Percentiles rank a stretch among this genome's conserved stretches.
phyloP scores from a whole-genome alignment of 2,113 vertebrate genomes.

The Charina bottae region DNA sequence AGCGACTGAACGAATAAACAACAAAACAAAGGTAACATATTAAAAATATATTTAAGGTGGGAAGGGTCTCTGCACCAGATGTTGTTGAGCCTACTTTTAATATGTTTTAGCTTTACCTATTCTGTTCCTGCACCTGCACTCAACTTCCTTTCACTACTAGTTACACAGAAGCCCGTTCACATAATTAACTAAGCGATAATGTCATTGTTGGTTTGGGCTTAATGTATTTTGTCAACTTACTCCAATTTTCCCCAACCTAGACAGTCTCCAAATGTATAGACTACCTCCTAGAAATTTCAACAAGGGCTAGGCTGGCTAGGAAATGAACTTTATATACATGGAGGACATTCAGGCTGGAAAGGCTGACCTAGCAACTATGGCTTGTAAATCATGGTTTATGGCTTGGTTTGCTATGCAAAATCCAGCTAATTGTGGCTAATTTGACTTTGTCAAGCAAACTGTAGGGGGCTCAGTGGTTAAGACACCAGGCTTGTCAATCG shows the following conservation, averaged over 20 bases:
- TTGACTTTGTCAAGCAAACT: not conserved
- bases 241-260: not conserved
- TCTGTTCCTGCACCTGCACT: not conserved
- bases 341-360: not conserved
- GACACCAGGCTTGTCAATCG: too few relatives aligned
- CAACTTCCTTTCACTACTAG: not conserved
- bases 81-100: not conserved
- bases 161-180: not conserved
- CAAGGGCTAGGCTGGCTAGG: not conserved
- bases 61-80: not conserved
- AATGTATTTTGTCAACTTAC: not conserved
- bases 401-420: not conserved
- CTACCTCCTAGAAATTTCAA: not conserved
- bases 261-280: not conserved
- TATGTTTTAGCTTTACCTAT: not conserved
- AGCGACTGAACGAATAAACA: too few relatives aligned
- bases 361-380: not conserved
- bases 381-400: not conserved
- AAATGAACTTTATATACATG: not conserved
- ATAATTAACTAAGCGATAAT: not conserved
- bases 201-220: not conserved
- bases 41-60: not conserved
- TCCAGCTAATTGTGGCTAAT: not conserved
- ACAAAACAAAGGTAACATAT: not conserved
- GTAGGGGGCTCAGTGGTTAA: too few relatives aligned